phyloP scores from a whole-genome alignment of 2,888 invertebrate genomes.

The Hirtodrosophila duncani region DNA sequence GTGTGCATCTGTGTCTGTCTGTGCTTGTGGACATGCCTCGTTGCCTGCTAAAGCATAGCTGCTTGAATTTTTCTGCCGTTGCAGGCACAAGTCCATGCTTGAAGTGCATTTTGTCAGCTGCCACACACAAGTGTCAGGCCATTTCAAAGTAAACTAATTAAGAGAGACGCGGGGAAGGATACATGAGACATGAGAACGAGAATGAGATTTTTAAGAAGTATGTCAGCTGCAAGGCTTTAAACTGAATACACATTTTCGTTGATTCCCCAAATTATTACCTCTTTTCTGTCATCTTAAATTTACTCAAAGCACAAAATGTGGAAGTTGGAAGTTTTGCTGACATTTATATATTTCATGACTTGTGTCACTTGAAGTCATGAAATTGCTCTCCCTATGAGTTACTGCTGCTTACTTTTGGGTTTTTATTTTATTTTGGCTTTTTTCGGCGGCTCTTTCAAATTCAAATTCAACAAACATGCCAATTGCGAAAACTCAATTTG shows the following conservation, averaged over 20 bases:
- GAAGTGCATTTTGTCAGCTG: conserved; percentile 40
- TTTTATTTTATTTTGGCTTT: background rate
- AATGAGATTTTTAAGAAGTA: no score
- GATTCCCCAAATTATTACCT: background rate
- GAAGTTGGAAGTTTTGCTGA: conserved; percentile 7
- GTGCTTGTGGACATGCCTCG: conserved; percentile 10
- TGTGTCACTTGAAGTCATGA: conserved; percentile 22
- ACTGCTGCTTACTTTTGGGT: background rate
- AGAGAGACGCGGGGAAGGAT: conserved; percentile 11
- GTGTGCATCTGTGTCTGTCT: no score
- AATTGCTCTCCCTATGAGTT: background rate
- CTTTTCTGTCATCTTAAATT: conserved; percentile 7
- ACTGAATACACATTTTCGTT: no score
- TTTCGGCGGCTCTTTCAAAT: conserved; percentile 15
- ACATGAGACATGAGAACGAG: conserved; percentile 2
- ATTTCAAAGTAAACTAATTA: conserved; percentile 50
- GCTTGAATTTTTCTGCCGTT: conserved; percentile 39
- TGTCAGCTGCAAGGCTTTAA: no score
- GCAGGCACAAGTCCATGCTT: conserved; percentile 26
- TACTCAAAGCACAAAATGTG: conserved; percentile 3
- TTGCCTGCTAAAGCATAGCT: background rate
- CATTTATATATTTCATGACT: conserved; percentile 35
- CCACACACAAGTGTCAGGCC: conserved; percentile 38
- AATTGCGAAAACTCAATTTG: conserved; percentile 43
- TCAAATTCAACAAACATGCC: conserved; percentile 33